Evolutionary conservation across 2,888 invertebrate genomes (phyloP), one percentile per base, ranked within the genome.

Genomic region (Hirtodrosophila duncani): DNA sequence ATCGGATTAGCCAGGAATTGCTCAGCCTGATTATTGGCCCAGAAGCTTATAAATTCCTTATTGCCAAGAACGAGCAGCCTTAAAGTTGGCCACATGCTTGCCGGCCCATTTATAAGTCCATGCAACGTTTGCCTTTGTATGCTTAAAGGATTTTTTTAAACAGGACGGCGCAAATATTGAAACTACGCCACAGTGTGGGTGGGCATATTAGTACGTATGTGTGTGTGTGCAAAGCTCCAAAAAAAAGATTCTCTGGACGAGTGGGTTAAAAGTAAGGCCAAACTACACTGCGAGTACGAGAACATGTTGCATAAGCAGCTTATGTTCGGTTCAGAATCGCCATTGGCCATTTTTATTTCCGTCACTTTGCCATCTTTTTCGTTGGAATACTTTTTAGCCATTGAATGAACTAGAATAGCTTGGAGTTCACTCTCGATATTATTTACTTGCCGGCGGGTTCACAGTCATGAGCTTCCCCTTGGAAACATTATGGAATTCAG

Each of bases 291-390:
- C 49, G 24, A 45, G 24, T 13, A 18, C 17, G 45, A 59, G 60
- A 49, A 59, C 53, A 60, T 45, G 51, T 33, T 37, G 38, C 45
- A 58, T 67, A 67, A 67, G 71, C 67, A 50, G 67, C 67, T 67
- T 67, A 67, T 67, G 63, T 71, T 67, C 70, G 67, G 71, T 67
- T 56, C 44, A 43, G 21, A 55, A 46, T 55, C 66, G 53, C 43
- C 33, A 37, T 33, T 50, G 27, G 18, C 5, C 10, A 29, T 23
- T 11, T 10, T 39, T 18, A 30, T 13, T 39, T 26, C 21, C 29
- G 23, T 16, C 27, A 42, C 29, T 42, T 41, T 52, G 23, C 52
- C 17, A 33, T 14, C 48, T 20, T 36, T 30, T 31, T 34, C 10
- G 4, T 9, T 33, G 26, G 21, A 39, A 14, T 13, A 30, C 30